A percentile compares a stretch with the other conserved stretches of the same genome.
phyloP scores from a whole-genome alignment of 2,113 vertebrate genomes.

The Sander lucioperca region DNA sequence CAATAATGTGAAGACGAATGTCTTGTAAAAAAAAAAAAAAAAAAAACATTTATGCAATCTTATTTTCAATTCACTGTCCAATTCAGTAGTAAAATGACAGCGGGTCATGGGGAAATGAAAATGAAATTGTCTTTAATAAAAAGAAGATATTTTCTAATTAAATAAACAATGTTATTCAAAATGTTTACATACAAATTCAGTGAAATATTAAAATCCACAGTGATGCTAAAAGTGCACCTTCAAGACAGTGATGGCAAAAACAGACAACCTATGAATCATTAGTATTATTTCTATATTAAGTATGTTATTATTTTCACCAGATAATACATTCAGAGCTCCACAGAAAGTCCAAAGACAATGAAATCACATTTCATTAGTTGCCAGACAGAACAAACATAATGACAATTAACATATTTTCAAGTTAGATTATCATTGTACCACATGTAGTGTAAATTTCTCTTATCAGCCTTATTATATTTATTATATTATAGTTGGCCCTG shows the following conservation, averaged over 20 bases:
- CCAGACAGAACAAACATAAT: background rate
- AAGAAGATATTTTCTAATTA: conserved; percentile 8
- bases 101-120: background rate
- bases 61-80: background rate
- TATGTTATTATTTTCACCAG: background rate
- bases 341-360: background rate
- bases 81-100: background rate
- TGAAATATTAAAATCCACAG: conserved; percentile 21
- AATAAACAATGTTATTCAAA: conserved; percentile 33
- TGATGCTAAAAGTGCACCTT: background rate
- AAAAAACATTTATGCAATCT: background rate
- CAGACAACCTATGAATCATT: conserved; percentile 35
- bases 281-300: conserved; percentile 23
- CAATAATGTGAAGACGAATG: background rate
- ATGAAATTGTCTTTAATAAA: conserved; percentile 32
- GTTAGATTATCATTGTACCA: background rate
- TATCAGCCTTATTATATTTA: background rate
- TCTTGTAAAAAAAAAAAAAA: background rate
- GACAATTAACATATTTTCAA: conserved; percentile 26
- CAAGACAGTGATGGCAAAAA: background rate
- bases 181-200: background rate
- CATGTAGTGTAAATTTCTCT: background rate
- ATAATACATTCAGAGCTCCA: conserved; percentile 17
- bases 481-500: no score
- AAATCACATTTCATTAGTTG: conserved; percentile 11